These are phyloP conservation scores for Pampus argenteus DNA, from an alignment of 2,797 vertebrate genomes.

Conservation along the genomic window DNA sequence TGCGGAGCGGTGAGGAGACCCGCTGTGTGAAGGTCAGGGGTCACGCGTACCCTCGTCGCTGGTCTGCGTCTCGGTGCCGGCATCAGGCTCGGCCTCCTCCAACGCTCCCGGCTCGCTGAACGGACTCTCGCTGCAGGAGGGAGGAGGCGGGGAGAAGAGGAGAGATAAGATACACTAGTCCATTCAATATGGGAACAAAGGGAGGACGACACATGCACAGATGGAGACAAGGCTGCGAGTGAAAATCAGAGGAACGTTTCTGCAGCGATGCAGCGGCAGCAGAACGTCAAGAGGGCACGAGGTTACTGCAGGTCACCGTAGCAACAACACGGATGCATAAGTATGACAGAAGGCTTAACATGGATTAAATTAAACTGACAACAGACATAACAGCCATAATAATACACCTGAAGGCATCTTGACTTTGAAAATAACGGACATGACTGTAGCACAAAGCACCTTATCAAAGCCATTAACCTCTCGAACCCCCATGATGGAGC, in stretches of 20 bases:
- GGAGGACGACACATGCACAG: constrained; percentile 40
- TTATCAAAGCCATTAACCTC: neutral
- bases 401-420: too few species aligned
- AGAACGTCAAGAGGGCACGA: constrained; percentile 18
- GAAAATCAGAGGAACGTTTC: constrained; percentile 18
- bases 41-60: constrained; percentile 93
- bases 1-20: constrained; percentile 26
- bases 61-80: constrained; percentile 94
- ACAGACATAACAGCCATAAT: too few species aligned
- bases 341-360: too few species aligned
- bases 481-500: neutral
- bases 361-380: too few species aligned
- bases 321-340: too few species aligned
- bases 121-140: constrained; percentile 91
- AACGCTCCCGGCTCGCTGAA: constrained; percentile 96
- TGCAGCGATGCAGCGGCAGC: constrained; percentile 4
- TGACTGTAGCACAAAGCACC: neutral
- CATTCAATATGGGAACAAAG: constrained; percentile 56
- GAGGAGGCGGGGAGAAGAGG: neutral
- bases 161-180: constrained; percentile 20
- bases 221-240: constrained; percentile 30
- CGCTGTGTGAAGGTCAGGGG: constrained; percentile 66
- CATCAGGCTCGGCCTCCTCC: constrained; percentile 95
- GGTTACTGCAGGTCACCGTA: neutral
- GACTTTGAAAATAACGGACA: too few species aligned